A percentile compares a stretch with the other conserved stretches of the same genome.
Evolutionary conservation across 2,113 vertebrate genomes (phyloP).

Genomic region (Cervus canadensis): DNA sequence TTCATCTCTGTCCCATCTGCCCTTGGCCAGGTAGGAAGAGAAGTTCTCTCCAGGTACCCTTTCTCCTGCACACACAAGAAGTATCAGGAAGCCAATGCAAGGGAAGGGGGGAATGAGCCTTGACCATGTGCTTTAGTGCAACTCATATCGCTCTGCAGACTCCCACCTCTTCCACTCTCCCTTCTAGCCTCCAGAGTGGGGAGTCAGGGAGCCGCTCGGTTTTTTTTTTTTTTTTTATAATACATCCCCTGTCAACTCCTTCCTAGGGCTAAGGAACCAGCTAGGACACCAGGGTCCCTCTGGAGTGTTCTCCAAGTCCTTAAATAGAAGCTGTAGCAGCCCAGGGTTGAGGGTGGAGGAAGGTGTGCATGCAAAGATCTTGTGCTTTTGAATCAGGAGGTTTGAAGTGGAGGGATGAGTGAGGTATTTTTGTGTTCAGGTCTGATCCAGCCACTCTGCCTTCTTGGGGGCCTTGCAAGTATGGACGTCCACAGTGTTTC

Average conservation of each 20-base stretch:
- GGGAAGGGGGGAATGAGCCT: constrained; percentile 21
- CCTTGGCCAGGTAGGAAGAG: not conserved
- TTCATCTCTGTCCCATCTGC: not conserved
- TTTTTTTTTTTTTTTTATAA: not conserved
- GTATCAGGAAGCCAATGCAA: constrained; percentile 28
- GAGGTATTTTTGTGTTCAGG: constrained; percentile 78
- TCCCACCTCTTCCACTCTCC: not conserved
- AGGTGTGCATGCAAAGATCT: constrained; percentile 70
- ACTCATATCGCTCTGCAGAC: constrained; percentile 43
- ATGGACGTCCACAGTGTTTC: constrained; percentile 94
- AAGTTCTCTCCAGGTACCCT: not conserved
- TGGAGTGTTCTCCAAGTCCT: constrained; percentile 43
- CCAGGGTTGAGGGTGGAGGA: constrained; percentile 44
- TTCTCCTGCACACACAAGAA: constrained; percentile 26
- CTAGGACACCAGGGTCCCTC: constrained; percentile 28
- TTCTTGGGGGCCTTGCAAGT: constrained; percentile 96
- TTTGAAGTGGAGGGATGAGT: constrained; percentile 71
- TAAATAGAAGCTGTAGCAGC: constrained; percentile 63
- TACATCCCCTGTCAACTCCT: constrained; percentile 52
- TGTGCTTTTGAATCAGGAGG: constrained; percentile 66
- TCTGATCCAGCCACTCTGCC: constrained; percentile 93
- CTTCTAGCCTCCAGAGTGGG: constrained; percentile 28
- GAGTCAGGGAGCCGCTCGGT: not conserved
- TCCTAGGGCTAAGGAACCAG: constrained; percentile 53
- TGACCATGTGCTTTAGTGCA: constrained; percentile 56